phyloP scores from a whole-genome alignment of 2,797 vertebrate genomes.

The Ibycter americanus region DNA sequence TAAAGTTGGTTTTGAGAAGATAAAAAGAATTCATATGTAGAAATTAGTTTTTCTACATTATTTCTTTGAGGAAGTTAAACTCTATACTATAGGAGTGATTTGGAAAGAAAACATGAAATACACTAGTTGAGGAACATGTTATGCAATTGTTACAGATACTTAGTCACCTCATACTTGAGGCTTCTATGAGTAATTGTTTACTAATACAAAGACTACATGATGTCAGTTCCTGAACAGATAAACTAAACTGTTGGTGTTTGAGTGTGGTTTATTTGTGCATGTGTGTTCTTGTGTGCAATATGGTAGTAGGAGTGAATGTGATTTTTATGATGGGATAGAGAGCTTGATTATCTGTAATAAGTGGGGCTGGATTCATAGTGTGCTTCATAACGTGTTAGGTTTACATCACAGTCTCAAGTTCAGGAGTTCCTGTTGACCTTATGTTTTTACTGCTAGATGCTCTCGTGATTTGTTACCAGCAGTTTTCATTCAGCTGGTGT shows the following conservation, averaged over 20 bases:
- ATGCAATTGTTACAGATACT: not conserved
- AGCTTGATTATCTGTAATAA: not conserved
- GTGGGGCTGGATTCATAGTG: not conserved
- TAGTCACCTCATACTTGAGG: not conserved
- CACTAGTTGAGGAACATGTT: not conserved
- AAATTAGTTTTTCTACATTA: not conserved
- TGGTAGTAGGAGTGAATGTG: not conserved
- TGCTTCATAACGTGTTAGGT: not conserved
- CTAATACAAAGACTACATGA: not conserved
- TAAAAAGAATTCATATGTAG: not conserved
- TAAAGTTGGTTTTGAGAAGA: not conserved
- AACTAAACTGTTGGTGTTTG: not conserved
- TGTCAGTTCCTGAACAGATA: not conserved
- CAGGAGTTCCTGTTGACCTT: not conserved
- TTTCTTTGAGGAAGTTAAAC: not conserved
- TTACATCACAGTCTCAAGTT: not conserved
- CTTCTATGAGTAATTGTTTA: conserved; percentile 23
- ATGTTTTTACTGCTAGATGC: not conserved
- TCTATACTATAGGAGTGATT: not conserved
- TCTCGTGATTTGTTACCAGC: not conserved
- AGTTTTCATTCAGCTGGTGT: not conserved
- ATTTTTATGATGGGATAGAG: not conserved
- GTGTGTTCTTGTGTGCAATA: not conserved
- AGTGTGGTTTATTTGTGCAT: not conserved
- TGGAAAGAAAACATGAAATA: not conserved